Evolutionary conservation across 2,888 invertebrate species (phyloP).

Genomic region (Boloria euphrosyne): DNA sequence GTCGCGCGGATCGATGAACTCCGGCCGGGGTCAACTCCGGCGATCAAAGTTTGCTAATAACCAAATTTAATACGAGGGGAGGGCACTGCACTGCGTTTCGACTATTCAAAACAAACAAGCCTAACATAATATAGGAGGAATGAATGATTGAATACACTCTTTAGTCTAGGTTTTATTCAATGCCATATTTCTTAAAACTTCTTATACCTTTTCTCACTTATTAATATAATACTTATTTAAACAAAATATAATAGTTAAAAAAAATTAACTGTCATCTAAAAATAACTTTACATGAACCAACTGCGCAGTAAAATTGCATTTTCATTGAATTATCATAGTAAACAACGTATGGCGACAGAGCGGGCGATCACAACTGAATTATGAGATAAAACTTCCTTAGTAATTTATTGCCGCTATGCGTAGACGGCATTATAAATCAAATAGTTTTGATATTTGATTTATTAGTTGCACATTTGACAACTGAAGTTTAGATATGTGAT

Average conservation of each 20-base stretch:
- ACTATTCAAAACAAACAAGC: slow-evolving; percentile 42
- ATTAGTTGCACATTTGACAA: slow-evolving; percentile 30
- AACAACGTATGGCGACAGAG: slow-evolving; percentile 37
- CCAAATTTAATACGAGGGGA: slow-evolving; percentile 74
- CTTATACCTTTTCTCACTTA: no score
- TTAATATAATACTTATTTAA: no score
- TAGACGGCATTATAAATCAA: slow-evolving; percentile 37
- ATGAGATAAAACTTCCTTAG: slow-evolving; percentile 34
- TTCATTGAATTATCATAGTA: slow-evolving; percentile 30
- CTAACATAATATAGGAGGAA: slow-evolving; percentile 27
- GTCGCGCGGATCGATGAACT: slow-evolving; percentile 79
- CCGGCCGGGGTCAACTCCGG: slow-evolving; percentile 70
- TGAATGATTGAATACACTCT: slow-evolving; percentile 8
- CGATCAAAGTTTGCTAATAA: slow-evolving; percentile 80
- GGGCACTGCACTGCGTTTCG: slow-evolving; percentile 57
- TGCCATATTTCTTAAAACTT: no score
- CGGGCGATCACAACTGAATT: slow-evolving; percentile 37
- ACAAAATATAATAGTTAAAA: no score
- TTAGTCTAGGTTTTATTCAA: no score
- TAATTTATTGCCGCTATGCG: slow-evolving; percentile 38
- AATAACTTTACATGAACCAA: background rate
- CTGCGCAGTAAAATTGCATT: background rate
- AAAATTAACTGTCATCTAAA: no score
- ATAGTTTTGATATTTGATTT: slow-evolving; percentile 35
- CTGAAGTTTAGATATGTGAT: slow-evolving; percentile 6